Base-by-base conservation (phyloP, 2,797 vertebrate species). In the Champsocephalus gunnari region DNA sequence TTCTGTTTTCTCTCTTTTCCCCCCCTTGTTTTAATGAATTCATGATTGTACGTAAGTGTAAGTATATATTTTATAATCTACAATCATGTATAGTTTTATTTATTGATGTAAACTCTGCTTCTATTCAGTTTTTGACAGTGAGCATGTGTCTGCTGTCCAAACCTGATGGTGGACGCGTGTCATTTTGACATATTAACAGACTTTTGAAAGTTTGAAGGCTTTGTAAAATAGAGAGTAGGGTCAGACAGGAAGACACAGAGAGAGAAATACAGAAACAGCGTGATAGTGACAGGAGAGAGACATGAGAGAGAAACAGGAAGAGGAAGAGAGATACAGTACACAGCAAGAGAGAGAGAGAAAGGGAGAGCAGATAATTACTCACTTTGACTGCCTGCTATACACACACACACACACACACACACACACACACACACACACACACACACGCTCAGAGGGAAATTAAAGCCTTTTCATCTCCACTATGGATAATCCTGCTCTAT, bases 401-500 rank as follows among this genome's bases (percentile, higher is more conserved):
- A 65, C 38, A 53, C 61, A 55, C 19, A 66, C 55, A 61, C 38
- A 34, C 53, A 38, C 34, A 24, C 50, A 34, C 54, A 43, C 32
- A 66, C 65, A 48, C 61, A 45, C 38, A 43, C 65, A 51, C 63
- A 44, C 73, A 75, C 24, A 76, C 12, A 77, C 34, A 65, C 38
- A 53, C 61, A 55, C 19, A 66, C 55, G 59, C 70, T 79, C 60
- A 60, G 66, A 74, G 73, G 67, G 58, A 83, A 82, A 78, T 76
- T 58, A 73, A 82, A 76, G 59, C 70, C 45, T 79, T 84, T 82
- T 84, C 68, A 86, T 80, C 83, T 82, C 66, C 61, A 72, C 71
- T 81, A 59, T 48, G 76, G 81, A 86, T 82, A 82, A 86, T 86
- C 68, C 75, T 43, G 28, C 76, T 8, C 76, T 76, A 82, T 80